Evolutionary conservation across 2,113 vertebrate genomes (phyloP).

Genomic region (Platichthys stellatus): DNA sequence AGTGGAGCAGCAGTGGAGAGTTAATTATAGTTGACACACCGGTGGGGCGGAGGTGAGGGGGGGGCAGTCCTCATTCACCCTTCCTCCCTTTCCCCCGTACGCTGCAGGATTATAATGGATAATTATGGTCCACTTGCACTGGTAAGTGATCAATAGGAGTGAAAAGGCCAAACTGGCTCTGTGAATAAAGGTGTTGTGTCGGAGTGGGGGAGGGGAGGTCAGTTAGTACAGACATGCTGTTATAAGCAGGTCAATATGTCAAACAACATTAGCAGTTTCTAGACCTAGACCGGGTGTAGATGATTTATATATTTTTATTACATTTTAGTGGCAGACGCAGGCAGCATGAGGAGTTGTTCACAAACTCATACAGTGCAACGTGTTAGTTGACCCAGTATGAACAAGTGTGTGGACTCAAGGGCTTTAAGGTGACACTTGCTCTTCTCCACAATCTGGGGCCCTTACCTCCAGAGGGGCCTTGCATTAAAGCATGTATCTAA

Average conservation of each 20-base stretch:
- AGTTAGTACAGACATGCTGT: not conserved
- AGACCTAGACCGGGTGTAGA: not conserved
- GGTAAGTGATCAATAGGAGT: constrained; percentile 22
- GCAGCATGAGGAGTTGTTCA: not conserved
- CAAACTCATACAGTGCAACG: not conserved
- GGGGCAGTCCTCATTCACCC: not conserved
- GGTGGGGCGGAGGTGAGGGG: not conserved
- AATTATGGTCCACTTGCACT: constrained; percentile 19
- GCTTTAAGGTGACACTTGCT: not conserved
- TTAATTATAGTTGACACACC: constrained; percentile 66
- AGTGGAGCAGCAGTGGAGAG: constrained; percentile 57
- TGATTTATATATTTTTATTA: not conserved
- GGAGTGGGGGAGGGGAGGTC: not conserved
- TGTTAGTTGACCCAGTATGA: not conserved
- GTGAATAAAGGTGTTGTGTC: not conserved
- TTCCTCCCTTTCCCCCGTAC: constrained; percentile 5
- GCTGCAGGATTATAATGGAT: not conserved
- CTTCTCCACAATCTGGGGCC: not conserved
- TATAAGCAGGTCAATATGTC: not conserved
- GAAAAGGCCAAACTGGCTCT: constrained; percentile 11
- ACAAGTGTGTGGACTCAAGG: not conserved
- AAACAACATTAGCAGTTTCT: not conserved
- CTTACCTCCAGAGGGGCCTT: not conserved
- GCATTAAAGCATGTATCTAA: not conserved
- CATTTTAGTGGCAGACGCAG: not conserved